Conservation (phyloP, 2,888 invertebrate genomes). For the Nomada flava region DNA sequence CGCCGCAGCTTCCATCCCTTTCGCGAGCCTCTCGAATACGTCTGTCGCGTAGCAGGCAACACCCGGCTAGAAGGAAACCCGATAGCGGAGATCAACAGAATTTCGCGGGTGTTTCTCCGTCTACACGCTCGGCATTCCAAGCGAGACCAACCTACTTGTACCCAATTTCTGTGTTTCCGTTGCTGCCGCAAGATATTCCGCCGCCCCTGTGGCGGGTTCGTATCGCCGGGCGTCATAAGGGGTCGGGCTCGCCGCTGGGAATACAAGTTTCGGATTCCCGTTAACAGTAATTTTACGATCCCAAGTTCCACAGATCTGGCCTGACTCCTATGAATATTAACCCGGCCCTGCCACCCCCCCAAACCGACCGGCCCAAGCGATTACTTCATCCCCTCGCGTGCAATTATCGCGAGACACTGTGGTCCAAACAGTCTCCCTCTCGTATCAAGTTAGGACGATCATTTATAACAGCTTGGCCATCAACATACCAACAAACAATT, state of each 20-base stretch:
- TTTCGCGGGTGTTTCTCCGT: constrained; percentile 18
- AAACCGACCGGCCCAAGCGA: constrained; percentile 4
- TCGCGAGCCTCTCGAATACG: neutral
- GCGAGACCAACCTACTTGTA: constrained; percentile 28
- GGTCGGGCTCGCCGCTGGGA: constrained; percentile 31
- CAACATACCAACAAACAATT: too few species aligned
- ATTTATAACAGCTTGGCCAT: too few species aligned
- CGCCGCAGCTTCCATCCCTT: too few species aligned
- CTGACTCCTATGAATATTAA: constrained; percentile 56
- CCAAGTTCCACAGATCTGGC: constrained; percentile 25
- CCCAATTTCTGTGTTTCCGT: constrained; percentile 38
- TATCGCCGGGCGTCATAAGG: constrained; percentile 18
- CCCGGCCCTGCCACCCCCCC: neutral
- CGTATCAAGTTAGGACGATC: too few species aligned
- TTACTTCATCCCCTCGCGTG: constrained; percentile 25
- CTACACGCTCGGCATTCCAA: constrained; percentile 33
- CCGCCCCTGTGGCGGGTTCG: constrained; percentile 20
- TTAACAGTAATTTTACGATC: constrained; percentile 59
- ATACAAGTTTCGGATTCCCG: constrained; percentile 58
- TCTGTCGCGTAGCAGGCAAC: neutral
- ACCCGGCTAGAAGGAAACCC: neutral
- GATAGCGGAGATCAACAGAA: neutral
- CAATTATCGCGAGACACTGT: constrained; percentile 25
- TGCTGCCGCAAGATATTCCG: constrained; percentile 32
- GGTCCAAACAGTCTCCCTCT: neutral